Percentiles rank a stretch among this genome's conserved stretches.
phyloP scores from a whole-genome alignment of 2,113 vertebrate genomes.

The Sterrhoptilus dennistouni region DNA sequence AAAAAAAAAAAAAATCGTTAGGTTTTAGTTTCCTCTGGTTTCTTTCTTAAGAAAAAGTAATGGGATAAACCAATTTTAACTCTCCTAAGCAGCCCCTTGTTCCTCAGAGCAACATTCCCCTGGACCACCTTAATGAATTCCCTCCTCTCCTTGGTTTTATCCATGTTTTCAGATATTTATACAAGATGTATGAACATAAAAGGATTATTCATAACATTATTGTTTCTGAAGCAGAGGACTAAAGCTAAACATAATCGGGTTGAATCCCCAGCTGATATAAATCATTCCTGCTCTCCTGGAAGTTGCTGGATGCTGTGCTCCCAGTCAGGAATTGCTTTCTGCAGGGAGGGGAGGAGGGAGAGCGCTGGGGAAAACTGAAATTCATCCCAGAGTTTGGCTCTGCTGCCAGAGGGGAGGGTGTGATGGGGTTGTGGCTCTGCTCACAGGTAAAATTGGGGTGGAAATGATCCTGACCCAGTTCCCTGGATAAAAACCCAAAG shows the following conservation, averaged over 20 bases:
- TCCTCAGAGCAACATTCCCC: background rate
- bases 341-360: background rate
- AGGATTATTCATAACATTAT: conserved; percentile 27
- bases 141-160: background rate
- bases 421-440: background rate
- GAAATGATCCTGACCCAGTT: background rate
- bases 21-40: background rate
- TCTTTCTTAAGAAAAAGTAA: background rate
- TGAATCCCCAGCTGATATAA: conserved; percentile 22
- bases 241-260: conserved; percentile 21
- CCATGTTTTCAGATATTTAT: conserved; percentile 17
- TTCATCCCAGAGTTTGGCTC: background rate
- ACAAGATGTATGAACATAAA: conserved; percentile 45
- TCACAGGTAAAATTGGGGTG: background rate
- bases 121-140: conserved; percentile 28
- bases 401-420: background rate
- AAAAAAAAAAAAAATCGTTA: background rate
- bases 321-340: background rate
- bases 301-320: background rate
- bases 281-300: conserved; percentile 17
- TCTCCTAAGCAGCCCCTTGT: background rate
- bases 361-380: background rate
- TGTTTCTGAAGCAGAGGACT: conserved; percentile 32
- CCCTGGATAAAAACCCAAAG: background rate
- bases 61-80: background rate